phyloP scores from a whole-genome alignment of 2,888 invertebrate genomes.

The Agrotis exclamationis region DNA sequence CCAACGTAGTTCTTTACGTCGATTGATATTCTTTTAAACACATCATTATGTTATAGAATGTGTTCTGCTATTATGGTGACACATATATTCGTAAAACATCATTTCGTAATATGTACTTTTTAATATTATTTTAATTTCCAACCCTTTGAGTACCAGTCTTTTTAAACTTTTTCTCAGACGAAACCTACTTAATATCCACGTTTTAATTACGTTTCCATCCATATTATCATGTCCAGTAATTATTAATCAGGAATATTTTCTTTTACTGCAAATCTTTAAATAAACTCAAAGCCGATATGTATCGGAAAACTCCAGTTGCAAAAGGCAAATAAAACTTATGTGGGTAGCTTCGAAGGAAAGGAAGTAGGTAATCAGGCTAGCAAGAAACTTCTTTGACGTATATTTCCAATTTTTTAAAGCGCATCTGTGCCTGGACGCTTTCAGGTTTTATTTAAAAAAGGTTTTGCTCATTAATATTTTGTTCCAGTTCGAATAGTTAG shows the following conservation, averaged over 20 bases:
- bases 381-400: conserved; percentile 36
- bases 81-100: too few relatives aligned
- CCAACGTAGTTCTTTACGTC: too few relatives aligned
- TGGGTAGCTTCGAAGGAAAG: conserved; percentile 3
- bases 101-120: background rate
- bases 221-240: background rate
- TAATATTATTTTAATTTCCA: background rate
- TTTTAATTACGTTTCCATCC: background rate
- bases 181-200: background rate
- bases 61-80: too few relatives aligned
- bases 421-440: background rate
- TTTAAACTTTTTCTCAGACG: background rate
- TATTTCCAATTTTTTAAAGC: conserved; percentile 11
- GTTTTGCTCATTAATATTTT: conserved; percentile 5
- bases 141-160: background rate
- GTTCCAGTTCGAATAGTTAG: background rate
- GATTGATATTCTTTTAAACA: too few relatives aligned
- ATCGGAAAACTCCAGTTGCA: background rate
- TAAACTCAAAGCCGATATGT: conserved; percentile 36
- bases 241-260: background rate
- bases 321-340: conserved; percentile 43
- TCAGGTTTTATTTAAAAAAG: conserved; percentile 34
- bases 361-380: conserved; percentile 46
- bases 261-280: conserved; percentile 2
- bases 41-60: too few relatives aligned